Conservation (phyloP, 2,888 invertebrate genomes). For the Aleiodes leptofemur region DNA sequence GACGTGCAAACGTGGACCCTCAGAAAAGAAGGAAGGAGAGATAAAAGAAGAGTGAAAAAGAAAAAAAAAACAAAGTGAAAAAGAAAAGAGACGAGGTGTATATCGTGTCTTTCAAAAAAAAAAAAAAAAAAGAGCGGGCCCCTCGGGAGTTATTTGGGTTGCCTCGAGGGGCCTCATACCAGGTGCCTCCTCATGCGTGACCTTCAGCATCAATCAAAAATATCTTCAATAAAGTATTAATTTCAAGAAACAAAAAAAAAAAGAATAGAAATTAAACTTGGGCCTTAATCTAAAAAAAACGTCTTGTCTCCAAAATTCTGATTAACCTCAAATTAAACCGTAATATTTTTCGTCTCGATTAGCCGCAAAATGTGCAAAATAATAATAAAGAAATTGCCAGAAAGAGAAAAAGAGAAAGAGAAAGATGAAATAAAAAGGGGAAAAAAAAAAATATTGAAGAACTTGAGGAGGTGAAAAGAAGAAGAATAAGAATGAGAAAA, state of each 20-base stretch:
- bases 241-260: constrained; percentile 42
- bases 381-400: constrained; percentile 20
- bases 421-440: constrained; percentile 24
- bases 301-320: background rate
- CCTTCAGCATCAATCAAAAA: constrained; percentile 28
- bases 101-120: constrained; percentile 23
- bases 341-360: constrained; percentile 10
- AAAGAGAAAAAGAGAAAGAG: constrained; percentile 37
- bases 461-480: constrained; percentile 48
- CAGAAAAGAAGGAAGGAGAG: constrained; percentile 30
- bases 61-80: constrained; percentile 42
- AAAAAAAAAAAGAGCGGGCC: constrained; percentile 31
- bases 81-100: constrained; percentile 31
- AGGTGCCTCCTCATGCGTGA: constrained; percentile 28
- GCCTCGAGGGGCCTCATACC: constrained; percentile 32
- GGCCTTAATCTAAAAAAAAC: background rate
- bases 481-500: constrained; percentile 60
- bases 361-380: constrained; percentile 39
- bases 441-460: constrained; percentile 40
- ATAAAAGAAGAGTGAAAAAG: constrained; percentile 47
- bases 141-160: constrained; percentile 53
- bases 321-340: background rate
- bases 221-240: constrained; percentile 45
- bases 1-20: constrained; percentile 18
- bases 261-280: constrained; percentile 5